phyloP scores from a whole-genome alignment of 2,888 invertebrate genomes.

The Trypoxylon attenuatum region DNA sequence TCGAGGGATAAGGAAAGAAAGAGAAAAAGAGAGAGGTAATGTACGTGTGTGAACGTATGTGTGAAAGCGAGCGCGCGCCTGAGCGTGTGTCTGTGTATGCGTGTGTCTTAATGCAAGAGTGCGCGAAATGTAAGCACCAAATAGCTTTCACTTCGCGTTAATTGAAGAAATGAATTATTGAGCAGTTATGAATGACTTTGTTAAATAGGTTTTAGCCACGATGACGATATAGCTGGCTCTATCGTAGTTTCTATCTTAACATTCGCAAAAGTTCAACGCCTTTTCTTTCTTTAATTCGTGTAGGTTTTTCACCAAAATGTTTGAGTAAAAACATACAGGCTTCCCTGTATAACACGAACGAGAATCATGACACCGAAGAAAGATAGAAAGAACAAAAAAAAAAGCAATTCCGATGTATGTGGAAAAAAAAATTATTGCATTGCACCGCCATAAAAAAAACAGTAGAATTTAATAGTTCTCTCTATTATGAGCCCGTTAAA shows the following conservation, averaged over 20 bases:
- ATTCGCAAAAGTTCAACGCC: conserved; percentile 48
- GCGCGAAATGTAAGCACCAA: conserved; percentile 10
- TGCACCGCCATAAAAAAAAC: background rate
- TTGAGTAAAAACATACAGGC: no score
- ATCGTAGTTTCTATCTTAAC: conserved; percentile 65
- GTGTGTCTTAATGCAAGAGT: background rate
- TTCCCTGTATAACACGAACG: no score
- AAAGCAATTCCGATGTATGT: no score
- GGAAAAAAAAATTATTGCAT: background rate
- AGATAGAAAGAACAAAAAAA: background rate
- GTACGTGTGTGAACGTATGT: background rate
- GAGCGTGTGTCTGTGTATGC: background rate
- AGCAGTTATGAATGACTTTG: conserved; percentile 58
- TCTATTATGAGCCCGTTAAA: conserved; percentile 5
- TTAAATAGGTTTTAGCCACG: conserved; percentile 67
- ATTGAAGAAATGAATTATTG: conserved; percentile 40
- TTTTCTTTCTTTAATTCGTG: no score
- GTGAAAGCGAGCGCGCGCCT: background rate
- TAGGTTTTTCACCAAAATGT: no score
- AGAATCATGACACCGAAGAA: no score
- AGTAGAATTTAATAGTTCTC: conserved; percentile 1
- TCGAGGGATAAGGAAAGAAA: background rate
- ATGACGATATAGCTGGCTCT: conserved; percentile 71
- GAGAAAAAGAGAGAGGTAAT: no score
- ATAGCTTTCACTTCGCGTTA: conserved; percentile 43